These are phyloP conservation scores for Enteromius trimaculatus DNA, from an alignment of 2,797 vertebrate species.

Conservation along the genomic window DNA sequence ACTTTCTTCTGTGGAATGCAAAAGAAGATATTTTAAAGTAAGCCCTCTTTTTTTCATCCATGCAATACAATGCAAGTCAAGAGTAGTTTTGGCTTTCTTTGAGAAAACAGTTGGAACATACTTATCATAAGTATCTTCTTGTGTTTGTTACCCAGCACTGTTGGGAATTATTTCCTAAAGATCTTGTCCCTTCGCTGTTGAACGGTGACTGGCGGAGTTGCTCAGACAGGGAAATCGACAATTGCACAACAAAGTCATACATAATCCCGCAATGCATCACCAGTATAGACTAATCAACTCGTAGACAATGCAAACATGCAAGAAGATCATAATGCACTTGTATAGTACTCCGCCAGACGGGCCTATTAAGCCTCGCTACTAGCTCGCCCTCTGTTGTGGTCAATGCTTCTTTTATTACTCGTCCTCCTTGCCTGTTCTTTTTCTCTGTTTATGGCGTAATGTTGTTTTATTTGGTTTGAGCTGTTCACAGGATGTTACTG, in stretches of 20 bases:
- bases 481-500: constrained; percentile 52
- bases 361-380: constrained; percentile 34
- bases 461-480: constrained; percentile 50
- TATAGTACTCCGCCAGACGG: constrained; percentile 37
- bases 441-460: constrained; percentile 44
- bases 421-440: constrained; percentile 27
- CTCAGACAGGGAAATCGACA: constrained; percentile 22
- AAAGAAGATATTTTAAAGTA: neutral
- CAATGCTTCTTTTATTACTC: constrained; percentile 51
- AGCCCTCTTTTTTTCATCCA: neutral
- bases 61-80: neutral
- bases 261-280: neutral
- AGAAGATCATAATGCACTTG: constrained; percentile 5
- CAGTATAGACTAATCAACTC: constrained; percentile 19
- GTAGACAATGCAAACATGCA: constrained; percentile 32
- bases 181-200: constrained; percentile 57
- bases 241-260: constrained; percentile 12
- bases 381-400: constrained; percentile 58
- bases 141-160: constrained; percentile 64
- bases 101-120: neutral
- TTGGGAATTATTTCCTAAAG: constrained; percentile 65
- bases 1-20: neutral
- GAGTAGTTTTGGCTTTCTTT: neutral
- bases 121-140: constrained; percentile 7
- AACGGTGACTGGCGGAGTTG: constrained; percentile 50